Base-by-base conservation (phyloP, 2,888 invertebrate genomes). In the Patella ulyssiponensis region DNA sequence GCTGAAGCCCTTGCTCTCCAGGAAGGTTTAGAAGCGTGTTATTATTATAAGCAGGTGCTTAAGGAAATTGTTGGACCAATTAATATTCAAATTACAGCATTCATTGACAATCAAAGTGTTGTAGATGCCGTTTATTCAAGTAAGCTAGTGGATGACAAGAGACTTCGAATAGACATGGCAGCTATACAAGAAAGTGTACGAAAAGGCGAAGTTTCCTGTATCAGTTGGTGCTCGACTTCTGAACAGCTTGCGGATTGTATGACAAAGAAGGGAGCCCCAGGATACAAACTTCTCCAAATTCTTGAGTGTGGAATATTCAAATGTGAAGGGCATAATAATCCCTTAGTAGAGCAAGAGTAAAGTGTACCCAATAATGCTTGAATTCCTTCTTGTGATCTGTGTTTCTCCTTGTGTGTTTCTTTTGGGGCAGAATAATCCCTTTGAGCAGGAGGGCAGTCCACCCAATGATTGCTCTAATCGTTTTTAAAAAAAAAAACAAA, bases 1-100 rank as follows among this genome's bases (percentile, higher is more conserved):
- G 83, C 81, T 70, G 79, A 83, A 52, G 76, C 82, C 7, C 77
- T 82, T 3, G 75, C 77, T 73, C 64, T 83, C 53, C 77, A 76
- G 56, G 73, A 79, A 44, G 79, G 76, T 23, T 3, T 77, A n/a
- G 74, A 79, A 73, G 64, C 69, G 17, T 51, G 75, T 17, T 75
- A 20, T 52, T 76, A 75, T 70, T 79, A 79, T 70, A 71, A 70
- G 70, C 73, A 76, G 33, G 70, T 76, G 76, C 15, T 77, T 12
- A 77, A 78, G 58, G 69, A 71, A 15, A 69, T 77, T 53, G 71
- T 72, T 52, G 64, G 33, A 20, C 53, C 69, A 4, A 23, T 23
- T n/a, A 58, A 17, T 17, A 77, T 81, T 64, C 73, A 56, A 20
- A 77, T 79, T 33, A 69, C 72, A 53, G 79, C 77, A 27, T 52